Evolutionary conservation across 2,888 invertebrate species (phyloP).

Genomic region (Lepas anatifera): DNA sequence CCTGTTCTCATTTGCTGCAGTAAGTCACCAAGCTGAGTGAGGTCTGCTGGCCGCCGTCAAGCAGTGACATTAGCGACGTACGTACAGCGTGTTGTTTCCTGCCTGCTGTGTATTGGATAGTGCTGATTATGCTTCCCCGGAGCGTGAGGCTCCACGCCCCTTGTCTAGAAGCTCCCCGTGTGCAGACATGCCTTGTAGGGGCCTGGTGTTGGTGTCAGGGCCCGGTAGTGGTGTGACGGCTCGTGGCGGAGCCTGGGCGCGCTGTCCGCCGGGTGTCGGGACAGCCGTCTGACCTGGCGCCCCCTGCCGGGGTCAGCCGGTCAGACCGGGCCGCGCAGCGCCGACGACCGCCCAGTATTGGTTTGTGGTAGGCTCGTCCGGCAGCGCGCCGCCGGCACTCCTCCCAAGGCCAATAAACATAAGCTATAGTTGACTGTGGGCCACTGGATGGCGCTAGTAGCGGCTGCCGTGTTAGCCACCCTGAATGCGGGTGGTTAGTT

Average conservation of each 20-base stretch:
- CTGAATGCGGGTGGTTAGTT: neutral
- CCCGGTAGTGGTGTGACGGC: no score
- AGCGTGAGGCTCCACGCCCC: neutral
- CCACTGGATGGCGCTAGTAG: neutral
- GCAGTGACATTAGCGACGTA: no score
- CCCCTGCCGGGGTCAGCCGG: no score
- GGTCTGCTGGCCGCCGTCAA: no score
- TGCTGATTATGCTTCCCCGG: no score
- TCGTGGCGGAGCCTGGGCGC: neutral
- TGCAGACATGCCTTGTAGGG: neutral
- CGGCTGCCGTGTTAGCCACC: neutral
- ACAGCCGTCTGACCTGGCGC: neutral
- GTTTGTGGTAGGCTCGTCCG: neutral
- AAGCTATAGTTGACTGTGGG: neutral
- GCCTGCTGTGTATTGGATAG: no score
- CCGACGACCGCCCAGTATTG: constrained; percentile 5
- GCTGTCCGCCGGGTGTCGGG: neutral
- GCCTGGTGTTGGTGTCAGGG: no score
- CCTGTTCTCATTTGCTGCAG: no score
- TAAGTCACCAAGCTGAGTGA: no score
- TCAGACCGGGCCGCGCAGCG: neutral
- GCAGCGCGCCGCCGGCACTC: neutral
- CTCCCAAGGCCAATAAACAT: neutral
- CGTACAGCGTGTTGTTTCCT: no score
- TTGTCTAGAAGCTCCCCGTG: no score